Base-by-base conservation (phyloP, 1,140 invertebrate genomes). In the Brachionus manjavacas region DNA sequence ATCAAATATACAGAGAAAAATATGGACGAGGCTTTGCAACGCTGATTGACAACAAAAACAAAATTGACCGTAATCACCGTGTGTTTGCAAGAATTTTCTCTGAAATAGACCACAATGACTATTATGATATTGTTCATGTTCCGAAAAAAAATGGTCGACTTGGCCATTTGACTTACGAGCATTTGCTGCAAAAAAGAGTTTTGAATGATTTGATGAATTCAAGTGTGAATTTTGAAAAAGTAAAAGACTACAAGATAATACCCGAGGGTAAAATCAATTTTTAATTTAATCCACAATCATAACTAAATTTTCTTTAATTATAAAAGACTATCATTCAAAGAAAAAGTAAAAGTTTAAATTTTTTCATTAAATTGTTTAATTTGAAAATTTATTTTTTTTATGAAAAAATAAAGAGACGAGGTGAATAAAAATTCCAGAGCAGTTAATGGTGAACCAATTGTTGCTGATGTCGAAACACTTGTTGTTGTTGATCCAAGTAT, bases 401-500 rank as follows among this genome's bases (percentile, higher is more conserved):
- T 35, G 4, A 2, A 35, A 7, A 35, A 35, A 35, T 0, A 6
- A 35, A 35, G 31, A 35, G 7, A 16, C 8, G 16, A n/a, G 16
- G 1, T 28, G 9, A 74, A 41, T 74, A 23, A 41, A 41, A 20
- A 74, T 16, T 23, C 31, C 4, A 74, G 25, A 8, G 11, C 66
- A 31, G 66, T 31, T 8, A 55, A 80, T 64, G 78, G 78, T 16
- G 28, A 80, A 28, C 78, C 78, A 64, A 49, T 80, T 0, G 14
- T 35, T 4, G 28, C 35, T n/a, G 78, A 60, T 52, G 78, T 80
- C 20, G 78, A 80, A 49, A 80, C 78, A 31, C 35, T 80, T 2
- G 78, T 80, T 9, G 78, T 80, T 35, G 12, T 49, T 8, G 78
- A 80, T 64, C 16, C 39, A 35, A 39, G 16, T 28, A 25, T 80